Base-by-base conservation (phyloP, 2,113 vertebrate genomes). In the Anthoscopus minutus region DNA sequence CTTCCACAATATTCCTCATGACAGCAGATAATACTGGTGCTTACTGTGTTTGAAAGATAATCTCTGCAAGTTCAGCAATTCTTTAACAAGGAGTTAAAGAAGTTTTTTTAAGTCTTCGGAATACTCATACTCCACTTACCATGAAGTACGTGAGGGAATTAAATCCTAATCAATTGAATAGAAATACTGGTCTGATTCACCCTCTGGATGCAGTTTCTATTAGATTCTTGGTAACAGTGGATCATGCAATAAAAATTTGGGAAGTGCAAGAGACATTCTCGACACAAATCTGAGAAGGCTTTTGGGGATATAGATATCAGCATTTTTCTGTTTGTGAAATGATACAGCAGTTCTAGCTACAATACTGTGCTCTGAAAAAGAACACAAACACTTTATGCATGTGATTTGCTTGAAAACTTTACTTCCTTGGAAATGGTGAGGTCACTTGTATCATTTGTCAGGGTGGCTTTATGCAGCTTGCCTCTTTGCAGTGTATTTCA, bases 341-440 rank as follows among this genome's bases (percentile, higher is more conserved):
- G 42, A 89, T 88, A 62, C 20, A 65, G 70, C 38, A 37, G 37
- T 92, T 93, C 74, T 81, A 84, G 44, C 62, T 92, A 67, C 30
- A 47, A 24, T 79, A 37, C 51, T 90, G 87, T 88, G 65, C 30
- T 48, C 92, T 92, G 58, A 76, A 89, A 51, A 94, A 61, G 60
- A 91, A 12, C 61, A 84, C 44, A 64, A 87, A 81, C 79, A 88
- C 72, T 66, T 28, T 50, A 81, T 89, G 91, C 95, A 80, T 62
- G 93, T 92, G 93, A 93, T 94, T 96, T 95, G 86, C 96, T 97
- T 97, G 97, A 93, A 54, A 93, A 42, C 79, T 96, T 96, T 97
- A 95, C 93, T 96, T 97, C 96, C 82, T 96, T 96, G 96, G 95
- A 96, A 95, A 92, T 64, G 81, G 83, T 74, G 83, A 84, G 77